Percentiles rank a stretch among this genome's conserved stretches.
phyloP scores from a whole-genome alignment of 2,888 invertebrate species.

The Nomada fabriciana region DNA sequence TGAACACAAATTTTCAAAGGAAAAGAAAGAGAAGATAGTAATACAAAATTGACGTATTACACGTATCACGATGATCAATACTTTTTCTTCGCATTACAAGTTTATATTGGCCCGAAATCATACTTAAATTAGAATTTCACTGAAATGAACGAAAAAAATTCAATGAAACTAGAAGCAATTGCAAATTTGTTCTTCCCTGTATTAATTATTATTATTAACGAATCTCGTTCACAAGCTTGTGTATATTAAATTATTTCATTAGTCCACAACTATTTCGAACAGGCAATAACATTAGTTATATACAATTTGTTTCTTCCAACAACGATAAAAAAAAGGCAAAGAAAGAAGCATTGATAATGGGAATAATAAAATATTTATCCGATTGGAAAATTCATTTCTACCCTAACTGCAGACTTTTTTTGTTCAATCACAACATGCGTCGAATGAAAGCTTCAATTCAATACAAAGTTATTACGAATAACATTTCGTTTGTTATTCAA shows the following conservation, averaged over 20 bases:
- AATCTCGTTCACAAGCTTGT: slow-evolving; percentile 57
- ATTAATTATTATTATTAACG: slow-evolving; percentile 49
- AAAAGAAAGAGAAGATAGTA: not conserved
- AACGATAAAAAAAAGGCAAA: not conserved
- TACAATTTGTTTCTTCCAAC: slow-evolving; percentile 53
- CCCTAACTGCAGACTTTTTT: slow-evolving; percentile 32
- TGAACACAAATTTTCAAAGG: slow-evolving; percentile 31
- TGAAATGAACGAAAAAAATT: slow-evolving; percentile 30
- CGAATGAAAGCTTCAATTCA: slow-evolving; percentile 13
- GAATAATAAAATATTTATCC: slow-evolving; percentile 51
- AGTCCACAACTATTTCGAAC: slow-evolving; percentile 58
- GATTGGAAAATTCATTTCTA: slow-evolving; percentile 24
- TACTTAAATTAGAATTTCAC: slow-evolving; percentile 7
- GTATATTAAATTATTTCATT: slow-evolving; percentile 63
- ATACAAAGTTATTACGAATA: not conserved
- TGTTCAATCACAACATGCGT: no score
- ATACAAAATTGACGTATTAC: not conserved
- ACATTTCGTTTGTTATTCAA: not conserved
- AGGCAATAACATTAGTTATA: slow-evolving; percentile 45
- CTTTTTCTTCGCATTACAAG: slow-evolving; percentile 22
- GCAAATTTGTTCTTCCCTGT: slow-evolving; percentile 17
- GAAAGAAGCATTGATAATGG: slow-evolving; percentile 49
- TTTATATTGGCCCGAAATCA: slow-evolving; percentile 1
- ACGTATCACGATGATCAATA: slow-evolving; percentile 11
- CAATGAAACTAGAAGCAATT: slow-evolving; percentile 13